Percentiles rank a stretch among this genome's conserved stretches.
Conservation (phyloP, 2,888 invertebrate genomes). For the Eilema sororculum region DNA sequence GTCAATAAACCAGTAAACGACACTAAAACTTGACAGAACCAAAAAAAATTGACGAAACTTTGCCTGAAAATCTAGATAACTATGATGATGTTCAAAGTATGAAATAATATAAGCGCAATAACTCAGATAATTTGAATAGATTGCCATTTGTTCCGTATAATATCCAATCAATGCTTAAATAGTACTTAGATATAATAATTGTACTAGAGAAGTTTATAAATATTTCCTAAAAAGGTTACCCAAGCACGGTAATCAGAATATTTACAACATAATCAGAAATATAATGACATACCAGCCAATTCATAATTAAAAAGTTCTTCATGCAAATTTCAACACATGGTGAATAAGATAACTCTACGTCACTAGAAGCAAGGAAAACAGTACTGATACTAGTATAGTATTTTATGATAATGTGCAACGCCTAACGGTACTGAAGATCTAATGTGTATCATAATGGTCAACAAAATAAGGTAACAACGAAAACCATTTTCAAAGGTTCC, state of each 20-base stretch:
- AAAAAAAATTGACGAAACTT: too few relatives aligned
- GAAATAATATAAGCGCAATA: background rate
- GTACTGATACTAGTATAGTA: constrained; percentile 54
- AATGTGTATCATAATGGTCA: constrained; percentile 54
- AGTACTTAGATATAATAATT: background rate
- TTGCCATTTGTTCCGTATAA: background rate
- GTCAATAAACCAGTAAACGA: too few relatives aligned
- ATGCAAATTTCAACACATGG: constrained; percentile 35
- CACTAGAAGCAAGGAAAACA: constrained; percentile 50
- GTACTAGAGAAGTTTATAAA: background rate
- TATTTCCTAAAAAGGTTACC: constrained; percentile 17
- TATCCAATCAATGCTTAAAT: background rate
- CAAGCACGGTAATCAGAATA: constrained; percentile 28
- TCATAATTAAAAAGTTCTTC: constrained; percentile 23
- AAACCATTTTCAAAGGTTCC: constrained; percentile 32
- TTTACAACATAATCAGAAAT: constrained; percentile 22
- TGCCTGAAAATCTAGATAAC: too few relatives aligned
- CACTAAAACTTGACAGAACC: too few relatives aligned
- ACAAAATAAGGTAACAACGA: constrained; percentile 25
- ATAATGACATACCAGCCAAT: constrained; percentile 18
- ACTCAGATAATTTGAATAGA: background rate
- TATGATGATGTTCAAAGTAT: background rate
- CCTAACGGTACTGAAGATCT: constrained; percentile 53
- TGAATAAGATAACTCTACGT: constrained; percentile 32
- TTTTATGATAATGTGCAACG: constrained; percentile 54